Evolutionary conservation across 1,140 invertebrate species (phyloP).

Genomic region (Orius insidiosus): DNA sequence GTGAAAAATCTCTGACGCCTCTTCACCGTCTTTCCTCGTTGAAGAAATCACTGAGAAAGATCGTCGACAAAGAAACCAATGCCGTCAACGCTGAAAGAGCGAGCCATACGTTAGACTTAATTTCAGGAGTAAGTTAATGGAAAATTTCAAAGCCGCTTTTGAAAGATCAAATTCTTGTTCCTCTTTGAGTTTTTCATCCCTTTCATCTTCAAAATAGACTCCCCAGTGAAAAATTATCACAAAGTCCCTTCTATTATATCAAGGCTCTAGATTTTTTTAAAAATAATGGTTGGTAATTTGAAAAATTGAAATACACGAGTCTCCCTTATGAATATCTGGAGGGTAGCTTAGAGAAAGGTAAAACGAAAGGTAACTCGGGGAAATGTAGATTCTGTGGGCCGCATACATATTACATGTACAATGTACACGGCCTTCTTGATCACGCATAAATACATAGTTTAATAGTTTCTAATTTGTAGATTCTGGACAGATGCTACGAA

Average conservation of each 20-base stretch:
- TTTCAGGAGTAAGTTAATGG: slow-evolving; percentile 10
- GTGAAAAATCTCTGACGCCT: no score
- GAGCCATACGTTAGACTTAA: background rate
- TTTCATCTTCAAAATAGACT: no score
- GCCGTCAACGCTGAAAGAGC: background rate
- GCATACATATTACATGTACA: background rate
- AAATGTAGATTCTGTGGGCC: background rate
- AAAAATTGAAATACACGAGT: background rate
- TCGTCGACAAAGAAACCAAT: background rate
- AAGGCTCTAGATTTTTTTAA: no score
- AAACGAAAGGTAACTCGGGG: background rate
- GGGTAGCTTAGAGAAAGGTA: background rate
- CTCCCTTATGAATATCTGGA: no score
- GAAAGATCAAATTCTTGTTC: no score
- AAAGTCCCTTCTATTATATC: no score
- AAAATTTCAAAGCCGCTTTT: no score
- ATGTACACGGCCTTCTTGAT: background rate
- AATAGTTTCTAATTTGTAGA: slow-evolving; percentile 5
- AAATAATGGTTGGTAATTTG: no score
- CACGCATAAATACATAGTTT: background rate
- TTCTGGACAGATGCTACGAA: slow-evolving; percentile 15
- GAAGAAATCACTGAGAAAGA: background rate
- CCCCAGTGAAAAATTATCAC: no score
- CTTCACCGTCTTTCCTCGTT: no score
- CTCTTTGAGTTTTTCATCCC: no score